phyloP scores from a whole-genome alignment of 2,888 invertebrate genomes.

The Mongoloraphidia duomilia region DNA sequence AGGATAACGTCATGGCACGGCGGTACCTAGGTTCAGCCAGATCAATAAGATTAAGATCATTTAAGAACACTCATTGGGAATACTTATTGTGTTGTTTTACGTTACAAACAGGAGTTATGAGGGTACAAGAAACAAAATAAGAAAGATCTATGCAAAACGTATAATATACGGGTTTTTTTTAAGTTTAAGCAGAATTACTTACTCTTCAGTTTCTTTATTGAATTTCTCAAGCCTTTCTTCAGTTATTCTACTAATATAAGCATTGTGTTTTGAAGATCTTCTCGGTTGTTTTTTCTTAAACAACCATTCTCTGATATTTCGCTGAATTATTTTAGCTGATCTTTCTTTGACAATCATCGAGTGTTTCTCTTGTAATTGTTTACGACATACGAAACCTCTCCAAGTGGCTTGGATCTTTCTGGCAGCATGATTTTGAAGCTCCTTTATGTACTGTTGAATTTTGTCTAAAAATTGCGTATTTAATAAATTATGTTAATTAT shows the following conservation, averaged over 20 bases:
- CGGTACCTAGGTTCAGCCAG: too few species aligned
- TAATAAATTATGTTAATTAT: not conserved
- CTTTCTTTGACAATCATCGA: conserved; percentile 5
- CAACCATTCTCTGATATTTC: conserved; percentile 8
- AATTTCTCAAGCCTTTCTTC: conserved; percentile 5
- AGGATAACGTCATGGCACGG: too few species aligned
- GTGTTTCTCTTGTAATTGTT: conserved; percentile 6
- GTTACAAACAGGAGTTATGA: too few species aligned
- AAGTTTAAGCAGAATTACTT: not conserved
- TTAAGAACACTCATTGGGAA: too few species aligned
- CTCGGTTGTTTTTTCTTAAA: conserved; percentile 4
- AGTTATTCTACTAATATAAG: not conserved
- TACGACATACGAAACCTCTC: conserved; percentile 7
- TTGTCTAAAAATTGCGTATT: conserved; percentile 2
- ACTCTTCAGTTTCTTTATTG: conserved; percentile 6
- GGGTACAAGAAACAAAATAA: too few species aligned
- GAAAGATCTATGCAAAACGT: too few species aligned
- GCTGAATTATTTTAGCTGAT: conserved; percentile 8
- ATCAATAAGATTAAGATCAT: too few species aligned
- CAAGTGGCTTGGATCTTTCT: conserved; percentile 7
- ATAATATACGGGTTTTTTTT: too few species aligned
- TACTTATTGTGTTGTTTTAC: too few species aligned
- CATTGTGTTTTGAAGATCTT: not conserved
- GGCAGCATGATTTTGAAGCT: conserved; percentile 5
- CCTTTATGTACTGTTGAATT: conserved; percentile 5